A percentile compares a stretch with the other conserved stretches of the same genome.
phyloP scores from a whole-genome alignment of 2,888 invertebrate species.

The Ellobium chinense region DNA sequence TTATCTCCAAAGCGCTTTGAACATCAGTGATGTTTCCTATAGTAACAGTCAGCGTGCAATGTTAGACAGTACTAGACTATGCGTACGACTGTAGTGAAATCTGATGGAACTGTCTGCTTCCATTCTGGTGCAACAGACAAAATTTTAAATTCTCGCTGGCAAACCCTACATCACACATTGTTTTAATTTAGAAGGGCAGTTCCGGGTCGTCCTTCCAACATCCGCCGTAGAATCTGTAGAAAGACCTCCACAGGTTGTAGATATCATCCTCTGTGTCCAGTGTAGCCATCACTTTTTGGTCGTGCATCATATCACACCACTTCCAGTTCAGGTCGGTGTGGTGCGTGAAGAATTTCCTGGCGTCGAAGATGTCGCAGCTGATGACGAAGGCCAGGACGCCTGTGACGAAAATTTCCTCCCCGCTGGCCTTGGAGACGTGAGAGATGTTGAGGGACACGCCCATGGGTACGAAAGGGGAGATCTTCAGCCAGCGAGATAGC shows the following conservation, averaged over 20 bases:
- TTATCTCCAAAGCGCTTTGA: no score
- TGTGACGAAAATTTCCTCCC: background rate
- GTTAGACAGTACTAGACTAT: no score
- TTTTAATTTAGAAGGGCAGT: no score
- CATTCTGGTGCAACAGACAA: no score
- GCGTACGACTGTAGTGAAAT: no score
- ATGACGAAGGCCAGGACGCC: background rate
- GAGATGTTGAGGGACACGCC: background rate
- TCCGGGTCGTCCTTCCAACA: constrained; percentile 23
- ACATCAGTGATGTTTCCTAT: no score
- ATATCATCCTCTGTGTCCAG: background rate
- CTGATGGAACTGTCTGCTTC: no score
- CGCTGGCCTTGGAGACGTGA: background rate
- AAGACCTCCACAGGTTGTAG: constrained; percentile 20
- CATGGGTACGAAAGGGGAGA: constrained; percentile 1
- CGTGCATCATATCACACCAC: constrained; percentile 12
- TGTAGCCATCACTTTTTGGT: background rate
- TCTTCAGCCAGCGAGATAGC: background rate
- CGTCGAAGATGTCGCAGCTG: background rate
- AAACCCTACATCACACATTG: no score
- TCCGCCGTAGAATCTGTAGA: constrained; percentile 22
- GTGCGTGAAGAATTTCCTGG: constrained; percentile 22
- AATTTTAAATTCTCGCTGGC: no score
- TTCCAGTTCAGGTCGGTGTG: constrained; percentile 12
- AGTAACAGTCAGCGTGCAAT: no score